Percentiles rank a stretch among this genome's conserved stretches.
These are phyloP conservation scores for Linnaemya vulpina DNA, from an alignment of 2,888 invertebrate species.

Conservation along the genomic window DNA sequence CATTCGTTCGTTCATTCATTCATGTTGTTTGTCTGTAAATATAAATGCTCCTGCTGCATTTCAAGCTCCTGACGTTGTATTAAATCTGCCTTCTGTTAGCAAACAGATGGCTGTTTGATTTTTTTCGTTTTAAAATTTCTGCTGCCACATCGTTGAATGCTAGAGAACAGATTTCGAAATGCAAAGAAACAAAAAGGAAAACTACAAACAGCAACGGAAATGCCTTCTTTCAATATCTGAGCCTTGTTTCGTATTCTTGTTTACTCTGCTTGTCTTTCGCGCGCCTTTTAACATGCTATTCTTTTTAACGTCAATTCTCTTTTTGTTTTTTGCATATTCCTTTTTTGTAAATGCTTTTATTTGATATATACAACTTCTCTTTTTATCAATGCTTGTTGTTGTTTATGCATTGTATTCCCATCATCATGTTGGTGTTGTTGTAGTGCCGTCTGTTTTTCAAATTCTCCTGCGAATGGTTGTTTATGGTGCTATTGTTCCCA, in stretches of 20 bases:
- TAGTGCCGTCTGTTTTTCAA: slow-evolving; percentile 57
- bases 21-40: slow-evolving; percentile 57
- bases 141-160: slow-evolving; percentile 40
- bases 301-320: neutral
- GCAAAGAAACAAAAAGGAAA: slow-evolving; percentile 9
- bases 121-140: slow-evolving; percentile 11
- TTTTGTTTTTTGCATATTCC: neutral
- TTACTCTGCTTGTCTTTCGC: slow-evolving; percentile 64
- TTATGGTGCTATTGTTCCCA: slow-evolving; percentile 70
- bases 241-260: slow-evolving; percentile 59
- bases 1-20: slow-evolving; percentile 50
- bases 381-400: slow-evolving; percentile 24
- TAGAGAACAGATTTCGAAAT: slow-evolving; percentile 39
- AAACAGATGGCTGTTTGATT: slow-evolving; percentile 40
- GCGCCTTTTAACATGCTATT: slow-evolving; percentile 52
- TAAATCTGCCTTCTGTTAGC: slow-evolving; percentile 55
- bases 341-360: slow-evolving; percentile 2
- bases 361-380: too few relatives aligned
- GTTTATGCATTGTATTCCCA: slow-evolving; percentile 26
- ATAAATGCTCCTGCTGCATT: slow-evolving; percentile 39
- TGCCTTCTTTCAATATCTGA: slow-evolving; percentile 53
- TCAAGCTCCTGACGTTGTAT: slow-evolving; percentile 27
- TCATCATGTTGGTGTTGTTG: slow-evolving; percentile 28
- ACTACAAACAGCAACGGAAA: slow-evolving; percentile 48
- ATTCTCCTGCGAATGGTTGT: slow-evolving; percentile 66